Base-by-base conservation (phyloP, 2,888 invertebrate genomes). In the Pterobdella sp. region DNA sequence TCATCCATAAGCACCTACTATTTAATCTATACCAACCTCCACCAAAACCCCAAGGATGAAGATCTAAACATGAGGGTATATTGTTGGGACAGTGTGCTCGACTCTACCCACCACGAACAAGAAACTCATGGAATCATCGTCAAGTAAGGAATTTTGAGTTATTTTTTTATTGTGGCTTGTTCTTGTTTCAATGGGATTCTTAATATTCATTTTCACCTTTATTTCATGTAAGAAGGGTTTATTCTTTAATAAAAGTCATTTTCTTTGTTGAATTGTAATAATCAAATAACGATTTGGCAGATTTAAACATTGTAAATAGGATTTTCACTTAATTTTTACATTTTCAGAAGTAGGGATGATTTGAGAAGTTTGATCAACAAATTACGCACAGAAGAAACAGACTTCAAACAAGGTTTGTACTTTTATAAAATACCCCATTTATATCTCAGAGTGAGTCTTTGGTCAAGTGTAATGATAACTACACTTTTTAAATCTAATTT, bases 351-450 rank as follows among this genome's bases (percentile, higher is more conserved):
- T 31, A 65, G 34, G 29, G 34, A 65, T 65, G 34, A 65, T n/a
- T 1, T 32, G 22, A 65, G 22, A 22, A 65, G 34, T 26, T 69
- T 73, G 73, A 70, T 65, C 64, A 69, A 73, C 69, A 68, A 73
- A 60, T 52, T 73, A 79, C 29, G 26, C 32, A 70, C 31, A 32
- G 34, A 18, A 34, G 26, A 34, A n/a, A 52, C 32, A n/a, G 18
- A 34, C 42, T 29, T 14, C 26, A 31, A n/a, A n/a, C n/a, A n/a
- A n/a, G n/a, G n/a, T n/a, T n/a, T n/a, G n/a, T n/a, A n/a, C n/a
- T n/a, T n/a, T n/a, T n/a, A n/a, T n/a, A n/a, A n/a, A n/a, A n/a
- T n/a, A n/a, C n/a, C n/a, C n/a, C n/a, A n/a, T n/a, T n/a, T n/a
- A n/a, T n/a, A n/a, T n/a, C n/a, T n/a, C n/a, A n/a, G n/a, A n/a